phyloP scores from a whole-genome alignment of 2,797 vertebrate genomes.

The Brotula barbata region DNA sequence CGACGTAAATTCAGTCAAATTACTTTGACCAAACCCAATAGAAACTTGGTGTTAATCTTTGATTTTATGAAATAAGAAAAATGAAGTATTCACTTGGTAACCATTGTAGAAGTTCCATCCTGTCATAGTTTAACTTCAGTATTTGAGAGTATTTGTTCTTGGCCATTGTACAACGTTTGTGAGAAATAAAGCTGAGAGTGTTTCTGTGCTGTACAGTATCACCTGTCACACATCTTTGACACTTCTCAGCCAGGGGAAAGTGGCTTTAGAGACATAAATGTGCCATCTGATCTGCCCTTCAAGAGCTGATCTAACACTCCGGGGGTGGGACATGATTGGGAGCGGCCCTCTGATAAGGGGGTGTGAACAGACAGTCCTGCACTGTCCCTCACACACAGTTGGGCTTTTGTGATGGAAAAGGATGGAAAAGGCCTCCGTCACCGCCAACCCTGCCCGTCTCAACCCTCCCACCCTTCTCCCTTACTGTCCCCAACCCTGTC shows the following conservation, averaged over 20 bases:
- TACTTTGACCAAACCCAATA: no score
- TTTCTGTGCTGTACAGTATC: conserved; percentile 18
- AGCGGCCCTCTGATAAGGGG: conserved; percentile 41
- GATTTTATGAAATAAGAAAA: no score
- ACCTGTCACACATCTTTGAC: conserved; percentile 51
- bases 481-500: conserved; percentile 18
- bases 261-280: conserved; percentile 46
- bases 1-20: no score
- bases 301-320: conserved; percentile 39
- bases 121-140: no score
- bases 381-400: conserved; percentile 55
- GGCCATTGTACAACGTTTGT: conserved; percentile 7
- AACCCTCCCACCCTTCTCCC: conserved; percentile 32
- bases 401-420: conserved; percentile 64
- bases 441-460: conserved; percentile 19
- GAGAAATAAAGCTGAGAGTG: conserved; percentile 28
- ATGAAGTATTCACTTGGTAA: no score
- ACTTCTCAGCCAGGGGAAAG: conserved; percentile 52
- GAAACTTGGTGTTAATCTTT: no score
- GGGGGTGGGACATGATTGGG: conserved; percentile 33
- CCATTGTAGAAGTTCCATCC: no score
- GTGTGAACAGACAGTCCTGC: conserved; percentile 51
- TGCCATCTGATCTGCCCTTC: conserved; percentile 52
- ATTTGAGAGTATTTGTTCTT: neutral
- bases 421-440: conserved; percentile 38